Conservation (phyloP, 2,113 vertebrate genomes). For the Myotis lucifugus region DNA sequence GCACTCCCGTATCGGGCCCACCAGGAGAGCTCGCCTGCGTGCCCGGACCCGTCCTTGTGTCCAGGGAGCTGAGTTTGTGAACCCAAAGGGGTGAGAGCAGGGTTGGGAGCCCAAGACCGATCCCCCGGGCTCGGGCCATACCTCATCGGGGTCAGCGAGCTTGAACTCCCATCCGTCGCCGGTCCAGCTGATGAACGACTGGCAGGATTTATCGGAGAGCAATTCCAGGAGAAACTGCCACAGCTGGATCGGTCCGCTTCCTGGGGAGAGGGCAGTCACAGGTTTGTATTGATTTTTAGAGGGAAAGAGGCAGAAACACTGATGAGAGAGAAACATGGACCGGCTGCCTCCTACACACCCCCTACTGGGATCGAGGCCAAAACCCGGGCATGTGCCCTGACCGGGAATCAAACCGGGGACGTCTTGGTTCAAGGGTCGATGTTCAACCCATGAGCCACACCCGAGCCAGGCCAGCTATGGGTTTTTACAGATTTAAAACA, state of each 20-base stretch:
- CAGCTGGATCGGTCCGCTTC: slow-evolving; percentile 93
- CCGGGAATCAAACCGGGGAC: no score
- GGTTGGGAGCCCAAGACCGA: neutral
- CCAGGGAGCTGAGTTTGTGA: rapidly evolving
- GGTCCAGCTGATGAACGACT: slow-evolving; percentile 93
- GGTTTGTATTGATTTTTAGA: rapidly evolving
- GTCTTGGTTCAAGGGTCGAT: no score
- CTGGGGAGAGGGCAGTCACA: slow-evolving; percentile 65
- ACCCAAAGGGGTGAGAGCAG: rapidly evolving
- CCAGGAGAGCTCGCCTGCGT: neutral
- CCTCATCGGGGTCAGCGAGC: slow-evolving; percentile 93
- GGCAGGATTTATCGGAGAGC: slow-evolving; percentile 92
- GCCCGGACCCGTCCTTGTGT: rapidly evolving
- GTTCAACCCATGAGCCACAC: no score
- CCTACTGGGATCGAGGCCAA: no score
- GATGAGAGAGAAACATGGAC: no score
- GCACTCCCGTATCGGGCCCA: rapidly evolving
- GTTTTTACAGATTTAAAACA: rapidly evolving
- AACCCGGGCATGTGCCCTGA: no score
- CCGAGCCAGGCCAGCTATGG: no score
- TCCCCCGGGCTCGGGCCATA: slow-evolving; percentile 51
- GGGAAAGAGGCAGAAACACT: no score
- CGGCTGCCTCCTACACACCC: no score
- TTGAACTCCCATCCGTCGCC: slow-evolving; percentile 96
- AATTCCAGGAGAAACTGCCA: slow-evolving; percentile 95